Evolutionary conservation across 1,140 invertebrate species (phyloP), one percentile per base, ranked within the genome.

Genomic region (Brachionus angularis): DNA sequence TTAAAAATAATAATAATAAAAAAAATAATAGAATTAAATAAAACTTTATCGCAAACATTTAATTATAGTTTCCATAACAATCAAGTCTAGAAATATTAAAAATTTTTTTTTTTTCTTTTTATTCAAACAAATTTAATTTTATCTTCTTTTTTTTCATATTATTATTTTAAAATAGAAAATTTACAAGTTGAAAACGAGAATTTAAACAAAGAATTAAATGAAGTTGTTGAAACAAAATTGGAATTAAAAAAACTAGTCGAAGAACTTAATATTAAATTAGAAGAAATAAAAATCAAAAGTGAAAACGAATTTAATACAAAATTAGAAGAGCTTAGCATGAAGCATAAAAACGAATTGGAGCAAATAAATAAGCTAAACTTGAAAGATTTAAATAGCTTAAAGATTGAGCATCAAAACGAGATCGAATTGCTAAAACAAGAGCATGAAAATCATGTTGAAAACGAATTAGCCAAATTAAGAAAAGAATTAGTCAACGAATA

Each of bases 61-160:
- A n/a, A n/a, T n/a, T n/a, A n/a, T 58, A 36, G 53, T 58, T 58
- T 58, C 53, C 53, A 58, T 58, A 58, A 58, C 53, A 58, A 58
- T 39, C 23, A 39, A 34, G 53, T 58, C 33, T 58, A n/a, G n/a
- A n/a, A n/a, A n/a, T n/a, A n/a, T n/a, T n/a, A n/a, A n/a, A n/a
- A n/a, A n/a, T n/a, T n/a, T n/a, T n/a, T n/a, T n/a, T n/a, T n/a
- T n/a, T n/a, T n/a, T n/a, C n/a, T n/a, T 39, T 58, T 34, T 58
- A 58, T 58, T 39, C 52, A 55, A 33, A 55, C 36, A 58, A 36
- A 58, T 58, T 58, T 39, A 21, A 58, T 39, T 39, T 58, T 39
- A 39, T 39, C 21, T 58, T 58, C 3, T 14, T 7, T 39, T 58
- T 58, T 58, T 39, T n/a, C n/a, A n/a, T n/a, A n/a, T n/a, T n/a